These are phyloP conservation scores for Prosopocoilus inquinatus DNA, from an alignment of 2,888 invertebrate species.

Conservation along the genomic window DNA sequence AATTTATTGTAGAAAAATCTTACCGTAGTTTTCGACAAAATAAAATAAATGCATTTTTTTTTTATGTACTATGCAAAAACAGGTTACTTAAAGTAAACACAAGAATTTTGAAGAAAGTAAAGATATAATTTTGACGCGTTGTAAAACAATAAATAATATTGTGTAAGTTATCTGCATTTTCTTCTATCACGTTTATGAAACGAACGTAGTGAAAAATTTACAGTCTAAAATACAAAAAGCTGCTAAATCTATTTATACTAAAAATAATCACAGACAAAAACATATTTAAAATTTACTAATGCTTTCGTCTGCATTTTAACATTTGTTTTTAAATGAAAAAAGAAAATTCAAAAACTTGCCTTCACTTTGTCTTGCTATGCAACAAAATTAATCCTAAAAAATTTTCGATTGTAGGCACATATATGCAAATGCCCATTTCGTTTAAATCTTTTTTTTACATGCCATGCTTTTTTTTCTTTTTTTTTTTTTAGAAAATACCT, in stretches of 20 bases:
- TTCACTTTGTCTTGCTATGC: neutral
- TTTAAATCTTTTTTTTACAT: too few species aligned
- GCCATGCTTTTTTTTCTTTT: too few species aligned
- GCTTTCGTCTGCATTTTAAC: neutral
- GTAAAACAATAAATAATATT: constrained; percentile 23
- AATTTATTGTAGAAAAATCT: neutral
- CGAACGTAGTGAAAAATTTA: constrained; percentile 34
- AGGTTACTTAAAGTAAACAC: constrained; percentile 19
- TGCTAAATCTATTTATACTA: constrained; percentile 37
- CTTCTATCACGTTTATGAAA: constrained; percentile 35
- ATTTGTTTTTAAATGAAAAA: neutral
- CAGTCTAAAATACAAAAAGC: constrained; percentile 41
- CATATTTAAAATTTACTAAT: constrained; percentile 8
- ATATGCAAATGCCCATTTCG: too few species aligned
- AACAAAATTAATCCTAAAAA: neutral
- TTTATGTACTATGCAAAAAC: constrained; percentile 8
- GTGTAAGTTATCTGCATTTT: constrained; percentile 14
- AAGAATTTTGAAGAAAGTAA: neutral
- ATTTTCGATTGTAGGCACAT: too few species aligned
- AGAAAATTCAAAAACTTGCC: neutral
- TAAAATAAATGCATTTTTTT: neutral
- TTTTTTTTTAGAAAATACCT: too few species aligned
- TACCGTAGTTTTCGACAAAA: neutral
- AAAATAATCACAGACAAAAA: constrained; percentile 24
- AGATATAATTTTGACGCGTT: constrained; percentile 3